Conservation (phyloP, 1,140 invertebrate species). For the Drosophila aff. region DNA sequence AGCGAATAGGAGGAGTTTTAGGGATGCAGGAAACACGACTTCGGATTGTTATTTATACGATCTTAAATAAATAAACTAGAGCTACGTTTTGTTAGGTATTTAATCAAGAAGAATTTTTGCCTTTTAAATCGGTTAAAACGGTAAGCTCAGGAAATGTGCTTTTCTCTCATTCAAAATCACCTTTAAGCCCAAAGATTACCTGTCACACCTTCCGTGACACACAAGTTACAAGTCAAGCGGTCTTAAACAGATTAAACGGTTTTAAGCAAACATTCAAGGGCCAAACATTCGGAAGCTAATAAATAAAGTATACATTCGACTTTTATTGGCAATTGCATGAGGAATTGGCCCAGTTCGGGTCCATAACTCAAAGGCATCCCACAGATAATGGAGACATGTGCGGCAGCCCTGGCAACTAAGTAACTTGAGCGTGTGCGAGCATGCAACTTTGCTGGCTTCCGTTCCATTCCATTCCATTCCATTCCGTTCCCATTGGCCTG, state of each 20-base stretch:
- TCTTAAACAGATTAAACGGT: constrained; percentile 7
- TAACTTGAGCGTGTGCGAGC: constrained; percentile 3
- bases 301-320: constrained; percentile 1
- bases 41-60: background rate
- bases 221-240: background rate
- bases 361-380: constrained; percentile 18
- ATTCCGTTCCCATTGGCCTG: constrained; percentile 12
- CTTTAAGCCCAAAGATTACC: background rate
- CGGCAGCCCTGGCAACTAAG: constrained; percentile 14
- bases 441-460: constrained; percentile 21
- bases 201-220: background rate
- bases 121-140: background rate
- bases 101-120: background rate
- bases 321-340: constrained; percentile 19
- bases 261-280: background rate
- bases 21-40: constrained; percentile 4
- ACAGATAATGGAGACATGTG: constrained; percentile 7
- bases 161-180: background rate
- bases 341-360: constrained; percentile 12
- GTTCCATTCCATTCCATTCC: constrained; percentile 6
- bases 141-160: background rate
- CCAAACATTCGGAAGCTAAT: background rate
- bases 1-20: background rate
- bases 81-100: background rate
- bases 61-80: background rate